Conservation (phyloP, 1,140 invertebrate species). For the Tenebrio molitor region DNA sequence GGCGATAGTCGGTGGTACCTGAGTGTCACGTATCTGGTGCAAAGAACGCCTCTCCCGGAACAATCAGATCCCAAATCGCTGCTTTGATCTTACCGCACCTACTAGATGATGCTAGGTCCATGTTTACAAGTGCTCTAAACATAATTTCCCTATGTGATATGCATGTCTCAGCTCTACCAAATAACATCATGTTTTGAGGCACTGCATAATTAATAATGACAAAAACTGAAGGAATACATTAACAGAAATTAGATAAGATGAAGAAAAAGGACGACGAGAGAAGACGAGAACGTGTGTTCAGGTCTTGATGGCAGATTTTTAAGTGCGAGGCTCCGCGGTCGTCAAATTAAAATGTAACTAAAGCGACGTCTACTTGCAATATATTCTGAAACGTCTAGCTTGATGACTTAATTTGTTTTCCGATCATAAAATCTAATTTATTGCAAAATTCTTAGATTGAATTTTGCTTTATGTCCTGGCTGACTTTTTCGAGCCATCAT, state of each 20-base stretch:
- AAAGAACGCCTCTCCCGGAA: conserved; percentile 50
- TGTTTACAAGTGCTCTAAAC: conserved; percentile 39
- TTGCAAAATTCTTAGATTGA: conserved; percentile 36
- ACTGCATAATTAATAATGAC: conserved; percentile 19
- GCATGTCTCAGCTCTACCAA: conserved; percentile 14
- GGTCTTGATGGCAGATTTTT: conserved; percentile 20
- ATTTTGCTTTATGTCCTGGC: conserved; percentile 24
- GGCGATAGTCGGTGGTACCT: conserved; percentile 40
- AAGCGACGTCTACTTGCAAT: conserved; percentile 30
- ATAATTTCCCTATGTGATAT: conserved; percentile 43
- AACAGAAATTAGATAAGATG: conserved; percentile 12
- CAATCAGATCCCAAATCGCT: conserved; percentile 51
- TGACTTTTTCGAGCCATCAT: conserved; percentile 3
- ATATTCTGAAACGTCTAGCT: conserved; percentile 19
- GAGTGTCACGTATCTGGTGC: conserved; percentile 50
- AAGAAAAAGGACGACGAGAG: background rate
- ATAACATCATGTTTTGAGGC: conserved; percentile 10
- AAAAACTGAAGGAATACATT: conserved; percentile 21
- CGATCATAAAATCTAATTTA: conserved; percentile 42
- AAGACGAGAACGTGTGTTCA: no score
- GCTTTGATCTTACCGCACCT: conserved; percentile 45
- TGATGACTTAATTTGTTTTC: conserved; percentile 43
- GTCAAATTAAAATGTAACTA: conserved; percentile 33
- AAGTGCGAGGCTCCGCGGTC: background rate
- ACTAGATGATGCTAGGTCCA: conserved; percentile 44